Conservation (phyloP, 2,113 vertebrate species). For the Butorides virescens region DNA sequence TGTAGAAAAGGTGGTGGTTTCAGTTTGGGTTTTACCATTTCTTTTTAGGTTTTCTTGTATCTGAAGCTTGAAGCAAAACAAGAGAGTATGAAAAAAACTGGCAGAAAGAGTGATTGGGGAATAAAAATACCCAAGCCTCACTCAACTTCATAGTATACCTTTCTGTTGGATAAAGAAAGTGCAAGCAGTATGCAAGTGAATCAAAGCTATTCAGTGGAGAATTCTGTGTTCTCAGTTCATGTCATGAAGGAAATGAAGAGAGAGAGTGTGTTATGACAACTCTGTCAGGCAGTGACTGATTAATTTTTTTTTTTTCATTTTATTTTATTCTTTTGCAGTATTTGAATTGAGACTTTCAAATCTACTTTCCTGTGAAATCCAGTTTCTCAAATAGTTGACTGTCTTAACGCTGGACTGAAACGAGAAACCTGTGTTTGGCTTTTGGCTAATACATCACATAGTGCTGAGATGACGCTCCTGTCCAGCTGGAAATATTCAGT, state of each 20-base stretch:
- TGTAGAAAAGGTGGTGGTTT: not conserved
- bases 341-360: conserved; percentile 30
- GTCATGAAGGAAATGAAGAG: conserved; percentile 61
- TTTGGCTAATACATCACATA: conserved; percentile 28
- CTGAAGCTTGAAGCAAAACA: conserved; percentile 7
- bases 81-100: not conserved
- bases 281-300: conserved; percentile 65
- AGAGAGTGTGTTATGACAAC: conserved; percentile 63
- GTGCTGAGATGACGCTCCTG: conserved; percentile 16
- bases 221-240: conserved; percentile 42
- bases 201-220: conserved; percentile 27
- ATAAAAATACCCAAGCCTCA: conserved; percentile 23
- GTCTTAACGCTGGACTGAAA: not conserved
- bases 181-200: not conserved
- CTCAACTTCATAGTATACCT: conserved; percentile 21
- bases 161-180: conserved; percentile 35
- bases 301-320: conserved; percentile 26
- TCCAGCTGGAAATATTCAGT: conserved; percentile 65
- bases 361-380: conserved; percentile 33
- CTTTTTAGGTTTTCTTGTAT: not conserved
- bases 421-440: conserved; percentile 38
- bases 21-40: not conserved
- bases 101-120: not conserved
- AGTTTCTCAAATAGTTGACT: not conserved
- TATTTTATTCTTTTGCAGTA: not conserved